Percentiles rank a stretch among this genome's conserved stretches.
These are phyloP conservation scores for Odontophorus gujanensis DNA, from an alignment of 2,113 vertebrate genomes.

Conservation along the genomic window DNA sequence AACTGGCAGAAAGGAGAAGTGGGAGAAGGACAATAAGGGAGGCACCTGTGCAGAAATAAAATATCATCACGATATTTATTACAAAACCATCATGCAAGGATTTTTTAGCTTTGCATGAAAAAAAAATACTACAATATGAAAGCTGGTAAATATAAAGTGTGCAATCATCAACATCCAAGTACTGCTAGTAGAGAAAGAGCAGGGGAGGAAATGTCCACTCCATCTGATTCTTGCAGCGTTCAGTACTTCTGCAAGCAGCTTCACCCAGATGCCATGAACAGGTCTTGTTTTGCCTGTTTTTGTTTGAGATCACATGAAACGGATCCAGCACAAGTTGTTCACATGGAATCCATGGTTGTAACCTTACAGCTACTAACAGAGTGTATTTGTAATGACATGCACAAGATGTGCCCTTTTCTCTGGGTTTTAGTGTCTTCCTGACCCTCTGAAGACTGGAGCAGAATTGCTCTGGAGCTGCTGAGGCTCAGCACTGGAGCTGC, in stretches of 20 bases:
- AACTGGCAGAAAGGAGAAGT: neutral
- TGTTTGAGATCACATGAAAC: neutral
- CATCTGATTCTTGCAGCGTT: neutral
- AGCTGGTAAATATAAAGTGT: neutral
- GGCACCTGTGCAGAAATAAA: slow-evolving; percentile 17
- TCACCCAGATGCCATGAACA: neutral
- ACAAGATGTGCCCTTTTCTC: slow-evolving; percentile 14
- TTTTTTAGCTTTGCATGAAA: slow-evolving; percentile 16
- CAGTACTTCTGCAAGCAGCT: neutral
- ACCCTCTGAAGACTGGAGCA: neutral
- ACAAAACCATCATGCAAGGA: neutral
- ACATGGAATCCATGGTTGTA: neutral
- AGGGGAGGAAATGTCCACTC: neutral
- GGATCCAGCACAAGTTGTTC: neutral
- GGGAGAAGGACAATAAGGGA: neutral
- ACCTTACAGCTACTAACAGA: neutral
- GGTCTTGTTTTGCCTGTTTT: accelerated
- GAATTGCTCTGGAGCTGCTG: neutral
- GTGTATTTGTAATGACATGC: neutral
- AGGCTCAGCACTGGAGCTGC: neutral
- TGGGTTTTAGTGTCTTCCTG: neutral
- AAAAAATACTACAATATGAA: neutral
- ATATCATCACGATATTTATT: neutral
- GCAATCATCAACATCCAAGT: neutral
- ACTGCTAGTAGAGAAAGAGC: neutral